Evolutionary conservation across 2,888 invertebrate genomes (phyloP), one percentile per base, ranked within the genome.

Genomic region (Brenthis hecate): DNA sequence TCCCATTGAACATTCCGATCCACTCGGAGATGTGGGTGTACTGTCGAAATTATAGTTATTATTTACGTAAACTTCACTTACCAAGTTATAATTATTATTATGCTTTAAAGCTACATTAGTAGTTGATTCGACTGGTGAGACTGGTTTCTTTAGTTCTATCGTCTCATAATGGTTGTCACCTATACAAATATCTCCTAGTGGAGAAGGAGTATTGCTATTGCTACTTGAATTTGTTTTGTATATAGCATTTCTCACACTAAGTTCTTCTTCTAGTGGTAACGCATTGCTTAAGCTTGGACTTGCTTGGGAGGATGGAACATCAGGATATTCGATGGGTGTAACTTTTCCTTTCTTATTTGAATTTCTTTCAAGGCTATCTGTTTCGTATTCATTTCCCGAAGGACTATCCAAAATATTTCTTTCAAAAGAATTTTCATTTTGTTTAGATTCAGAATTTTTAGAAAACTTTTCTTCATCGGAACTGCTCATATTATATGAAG

Each of bases 11-110:
- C 93, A 92, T 72, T 94, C 94, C 2, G 95, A 95, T 16, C 93
- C 92, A 75, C 92, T 93, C 0, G 94, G 94, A 8, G 94, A 93
- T 6, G 94, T 94, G 13, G 94, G 94, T 11, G 92, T 82, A 75
- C 94, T 94, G 23, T 93, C 93, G 76, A 94, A 94, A 77, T 94
- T 94, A 77, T 96, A 96, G 43, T 95, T 95, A 79, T 96, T 96
- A 80, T 96, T 96, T 0, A 96, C 96, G 78, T 96, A 96, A 1
- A 96, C 96, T 86, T 96, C 96, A 78, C 95, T 96, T 4, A 96
- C 96, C 75, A 96, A 87, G 76, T 95, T 95, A 75, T 96, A 96
- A 62, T 94, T 94, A 66, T 93, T 94, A 14, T 85, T 78, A 93
- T 91, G 57, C 65, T 65, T 70, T n/a, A 64, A 23, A 51, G 63